Evolutionary conservation across 2,797 vertebrate genomes (phyloP).

Genomic region (Rallus crepitans): DNA sequence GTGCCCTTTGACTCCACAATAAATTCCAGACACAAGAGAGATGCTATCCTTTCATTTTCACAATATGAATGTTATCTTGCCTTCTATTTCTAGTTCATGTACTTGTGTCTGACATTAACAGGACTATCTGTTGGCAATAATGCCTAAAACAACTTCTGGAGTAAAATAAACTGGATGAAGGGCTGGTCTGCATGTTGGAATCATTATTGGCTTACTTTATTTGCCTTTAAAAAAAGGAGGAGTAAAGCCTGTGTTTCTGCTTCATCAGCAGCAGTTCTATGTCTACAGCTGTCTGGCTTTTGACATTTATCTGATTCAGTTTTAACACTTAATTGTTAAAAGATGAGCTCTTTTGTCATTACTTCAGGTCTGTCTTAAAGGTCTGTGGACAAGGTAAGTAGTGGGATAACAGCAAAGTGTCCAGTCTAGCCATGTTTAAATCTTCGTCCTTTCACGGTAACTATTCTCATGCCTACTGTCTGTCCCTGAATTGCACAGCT

Average conservation of each 20-base stretch:
- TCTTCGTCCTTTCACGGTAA: neutral
- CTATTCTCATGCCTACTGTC: neutral
- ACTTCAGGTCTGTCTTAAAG: neutral
- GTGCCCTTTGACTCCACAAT: slow-evolving; percentile 41
- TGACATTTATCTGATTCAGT: neutral
- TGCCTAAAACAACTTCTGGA: neutral
- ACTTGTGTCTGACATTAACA: neutral
- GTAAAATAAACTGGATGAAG: neutral
- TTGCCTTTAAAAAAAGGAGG: neutral
- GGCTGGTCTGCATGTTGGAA: neutral
- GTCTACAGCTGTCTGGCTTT: neutral
- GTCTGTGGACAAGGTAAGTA: neutral
- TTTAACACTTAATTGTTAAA: neutral
- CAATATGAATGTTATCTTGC: slow-evolving; percentile 4
- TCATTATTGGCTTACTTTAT: neutral
- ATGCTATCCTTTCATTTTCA: slow-evolving; percentile 40
- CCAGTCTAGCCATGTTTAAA: neutral
- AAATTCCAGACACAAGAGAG: slow-evolving; percentile 38
- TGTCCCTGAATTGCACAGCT: neutral
- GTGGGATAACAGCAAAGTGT: neutral
- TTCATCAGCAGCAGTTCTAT: neutral
- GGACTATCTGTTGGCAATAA: neutral
- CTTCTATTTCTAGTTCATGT: slow-evolving; percentile 7
- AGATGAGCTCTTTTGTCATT: neutral
- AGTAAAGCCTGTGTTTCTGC: neutral